Base-by-base conservation (phyloP, 2,113 vertebrate species). In the Choloepus hoffmanni region DNA sequence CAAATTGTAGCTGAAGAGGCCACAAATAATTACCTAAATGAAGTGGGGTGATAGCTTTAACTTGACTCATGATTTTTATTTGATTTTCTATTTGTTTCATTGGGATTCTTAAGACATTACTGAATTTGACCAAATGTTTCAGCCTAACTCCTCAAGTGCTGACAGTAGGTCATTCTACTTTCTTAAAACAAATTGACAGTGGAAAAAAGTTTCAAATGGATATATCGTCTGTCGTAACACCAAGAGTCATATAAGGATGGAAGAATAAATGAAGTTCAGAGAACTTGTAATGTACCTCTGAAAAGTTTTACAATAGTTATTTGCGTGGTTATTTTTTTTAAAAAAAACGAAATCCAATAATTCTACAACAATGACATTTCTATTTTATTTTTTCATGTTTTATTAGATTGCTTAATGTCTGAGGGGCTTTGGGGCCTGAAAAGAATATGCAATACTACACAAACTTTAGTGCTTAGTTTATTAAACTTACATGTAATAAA, bases 311-410 rank as follows among this genome's bases (percentile, higher is more conserved):
- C 1, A 55, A 50, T 67, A 65, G 89, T 74, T 83, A 45, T 58
- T 84, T 53, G 72, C 60, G 73, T 30, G 58, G 68, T 62, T 9
- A 58, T 63, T 88, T 45, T 45, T 36, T 36, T 36, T 36, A 36
- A 36, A 65, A 33, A 43, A n/a, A 92, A 16, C 8, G 30, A 78
- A 48, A 74, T 40, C 28, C 53, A 82, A 16, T 88, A 14, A 60
- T 83, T 28, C 74, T 18, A 77, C 3, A 4, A 33, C 28, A 33
- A 30, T 33, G 24, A 28, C 67, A n/a, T 68, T n/a, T 48, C 7
- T 67, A 15, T 85, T 87, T 78, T 87, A 77, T 65, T 92, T 92
- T 96, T 58, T 23, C 62, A 10, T 87, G 48, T 86, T 94, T 62
- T 81, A 40, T 93, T 87, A 36, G 40, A 65, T 85, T 88, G 84